phyloP scores from a whole-genome alignment of 1,140 invertebrate species.

The Andricus grossulariae region DNA sequence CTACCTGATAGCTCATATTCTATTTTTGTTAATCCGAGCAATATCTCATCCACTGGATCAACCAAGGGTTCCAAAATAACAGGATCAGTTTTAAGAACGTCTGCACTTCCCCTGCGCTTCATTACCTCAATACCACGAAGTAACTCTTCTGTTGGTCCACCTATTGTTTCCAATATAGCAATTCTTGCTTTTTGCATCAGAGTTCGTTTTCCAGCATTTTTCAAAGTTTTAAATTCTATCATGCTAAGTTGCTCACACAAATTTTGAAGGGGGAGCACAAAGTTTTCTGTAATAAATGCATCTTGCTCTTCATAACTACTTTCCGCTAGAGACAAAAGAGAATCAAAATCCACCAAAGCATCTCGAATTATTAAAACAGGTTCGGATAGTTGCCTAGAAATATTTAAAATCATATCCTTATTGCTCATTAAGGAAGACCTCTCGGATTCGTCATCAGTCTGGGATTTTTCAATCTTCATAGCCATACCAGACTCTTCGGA shows the following conservation, averaged over 20 bases:
- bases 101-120: conserved; percentile 52
- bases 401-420: conserved; percentile 59
- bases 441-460: conserved; percentile 44
- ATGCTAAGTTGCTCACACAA: conserved; percentile 63
- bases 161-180: conserved; percentile 65
- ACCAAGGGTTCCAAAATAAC: conserved; percentile 70
- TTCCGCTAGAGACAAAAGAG: conserved; percentile 37
- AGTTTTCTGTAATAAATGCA: conserved; percentile 53
- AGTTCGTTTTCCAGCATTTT: conserved; percentile 60
- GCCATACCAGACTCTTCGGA: conserved; percentile 26
- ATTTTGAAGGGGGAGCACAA: conserved; percentile 62
- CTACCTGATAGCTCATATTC: conserved; percentile 62
- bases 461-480: conserved; percentile 35
- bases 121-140: conserved; percentile 67
- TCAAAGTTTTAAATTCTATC: conserved; percentile 63
- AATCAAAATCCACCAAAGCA: conserved; percentile 62
- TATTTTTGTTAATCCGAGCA: conserved; percentile 64
- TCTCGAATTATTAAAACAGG: conserved; percentile 59
- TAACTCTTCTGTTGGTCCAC: conserved; percentile 69
- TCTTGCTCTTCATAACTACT: conserved; percentile 52
- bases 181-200: conserved; percentile 61
- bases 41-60: conserved; percentile 69
- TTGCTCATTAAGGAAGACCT: conserved; percentile 48
- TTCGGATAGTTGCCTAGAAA: conserved; percentile 52
- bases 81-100: conserved; percentile 53